Evolutionary conservation across 1,140 invertebrate species (phyloP).

Genomic region (Ylistrum balloti): DNA sequence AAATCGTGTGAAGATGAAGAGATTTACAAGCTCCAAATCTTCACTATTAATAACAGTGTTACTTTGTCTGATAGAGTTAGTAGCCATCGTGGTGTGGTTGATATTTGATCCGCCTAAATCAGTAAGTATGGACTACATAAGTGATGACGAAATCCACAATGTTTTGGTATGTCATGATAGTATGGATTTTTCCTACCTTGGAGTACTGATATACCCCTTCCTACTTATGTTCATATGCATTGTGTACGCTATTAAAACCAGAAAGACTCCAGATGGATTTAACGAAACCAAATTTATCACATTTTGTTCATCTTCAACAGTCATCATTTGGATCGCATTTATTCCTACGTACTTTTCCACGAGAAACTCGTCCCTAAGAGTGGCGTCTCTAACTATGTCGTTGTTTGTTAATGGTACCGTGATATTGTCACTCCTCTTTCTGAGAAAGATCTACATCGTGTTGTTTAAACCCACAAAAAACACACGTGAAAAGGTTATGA

Average conservation of each 20-base stretch:
- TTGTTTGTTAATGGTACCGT: slow-evolving; percentile 68
- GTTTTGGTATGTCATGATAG: slow-evolving; percentile 57
- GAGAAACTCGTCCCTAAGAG: slow-evolving; percentile 57
- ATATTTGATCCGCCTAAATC: slow-evolving; percentile 48
- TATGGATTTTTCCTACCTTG: slow-evolving; percentile 53
- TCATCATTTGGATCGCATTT: slow-evolving; percentile 75
- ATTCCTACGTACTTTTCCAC: slow-evolving; percentile 71
- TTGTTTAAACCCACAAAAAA: slow-evolving; percentile 59
- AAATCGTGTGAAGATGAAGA: slow-evolving; percentile 51
- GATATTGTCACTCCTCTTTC: slow-evolving; percentile 65
- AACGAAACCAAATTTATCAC: slow-evolving; percentile 73
- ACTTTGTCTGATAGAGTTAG: slow-evolving; percentile 50
- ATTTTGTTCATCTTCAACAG: slow-evolving; percentile 73
- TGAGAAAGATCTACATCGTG: slow-evolving; percentile 83
- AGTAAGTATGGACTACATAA: background rate
- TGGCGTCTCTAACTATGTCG: slow-evolving; percentile 64
- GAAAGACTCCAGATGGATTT: slow-evolving; percentile 74
- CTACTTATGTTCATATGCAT: slow-evolving; percentile 93
- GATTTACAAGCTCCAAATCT: slow-evolving; percentile 33
- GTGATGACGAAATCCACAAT: slow-evolving; percentile 44
- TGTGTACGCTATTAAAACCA: slow-evolving; percentile 90
- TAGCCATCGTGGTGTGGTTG: slow-evolving; percentile 52
- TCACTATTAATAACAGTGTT: slow-evolving; percentile 45
- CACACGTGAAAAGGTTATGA: slow-evolving; percentile 57
- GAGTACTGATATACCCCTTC: slow-evolving; percentile 90